phyloP scores from a whole-genome alignment of 2,888 invertebrate species.

The Lottia gigantea region DNA sequence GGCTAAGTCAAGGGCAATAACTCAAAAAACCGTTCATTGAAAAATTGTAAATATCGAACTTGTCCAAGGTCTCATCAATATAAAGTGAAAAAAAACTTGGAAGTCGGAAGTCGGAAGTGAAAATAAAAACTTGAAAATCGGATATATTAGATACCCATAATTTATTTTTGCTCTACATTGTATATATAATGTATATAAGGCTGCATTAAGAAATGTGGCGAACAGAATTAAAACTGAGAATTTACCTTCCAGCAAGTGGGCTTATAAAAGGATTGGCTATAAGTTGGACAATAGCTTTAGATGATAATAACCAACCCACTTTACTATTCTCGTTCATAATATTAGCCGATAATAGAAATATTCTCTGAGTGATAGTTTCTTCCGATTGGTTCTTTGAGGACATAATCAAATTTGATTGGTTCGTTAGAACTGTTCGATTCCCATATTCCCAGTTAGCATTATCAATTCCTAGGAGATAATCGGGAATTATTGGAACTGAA shows the following conservation, averaged over 20 bases:
- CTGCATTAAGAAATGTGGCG: too few relatives aligned
- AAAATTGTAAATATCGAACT: too few relatives aligned
- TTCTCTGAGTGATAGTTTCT: conserved; percentile 16
- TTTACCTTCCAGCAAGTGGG: conserved; percentile 73
- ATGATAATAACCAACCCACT: conserved; percentile 72
- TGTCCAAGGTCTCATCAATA: too few relatives aligned
- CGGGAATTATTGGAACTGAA: conserved; percentile 84
- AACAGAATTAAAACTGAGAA: background rate
- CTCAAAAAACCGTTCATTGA: too few relatives aligned
- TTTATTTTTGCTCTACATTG: too few relatives aligned
- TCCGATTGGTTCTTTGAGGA: conserved; percentile 74
- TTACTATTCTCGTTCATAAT: conserved; percentile 59
- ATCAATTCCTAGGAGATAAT: conserved; percentile 75
- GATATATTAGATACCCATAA: too few relatives aligned
- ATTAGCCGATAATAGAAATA: conserved; percentile 34
- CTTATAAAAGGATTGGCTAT: conserved; percentile 82
- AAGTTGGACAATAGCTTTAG: conserved; percentile 84
- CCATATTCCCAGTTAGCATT: conserved; percentile 32
- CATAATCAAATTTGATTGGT: conserved; percentile 43
- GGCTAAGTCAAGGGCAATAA: too few relatives aligned
- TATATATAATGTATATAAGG: too few relatives aligned
- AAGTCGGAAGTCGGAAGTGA: too few relatives aligned
- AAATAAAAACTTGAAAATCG: too few relatives aligned
- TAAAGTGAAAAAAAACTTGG: too few relatives aligned
- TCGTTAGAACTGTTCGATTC: background rate